A percentile compares a stretch with the other conserved stretches of the same genome.
These are phyloP conservation scores for Tyrannus savana DNA, from an alignment of 2,113 vertebrate species.

Conservation along the genomic window DNA sequence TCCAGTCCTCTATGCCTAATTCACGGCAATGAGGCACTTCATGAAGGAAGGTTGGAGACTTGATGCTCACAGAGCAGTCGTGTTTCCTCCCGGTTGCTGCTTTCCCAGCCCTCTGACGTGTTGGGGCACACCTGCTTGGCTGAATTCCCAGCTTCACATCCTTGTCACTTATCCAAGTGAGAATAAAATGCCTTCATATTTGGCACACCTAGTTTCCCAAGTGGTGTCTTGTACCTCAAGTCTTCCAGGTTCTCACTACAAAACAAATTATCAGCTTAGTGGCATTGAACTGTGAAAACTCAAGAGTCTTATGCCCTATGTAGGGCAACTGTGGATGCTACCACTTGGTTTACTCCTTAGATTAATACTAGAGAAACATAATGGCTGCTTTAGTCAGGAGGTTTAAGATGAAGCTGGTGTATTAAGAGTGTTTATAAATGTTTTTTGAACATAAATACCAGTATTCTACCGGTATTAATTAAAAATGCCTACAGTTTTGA, in stretches of 20 bases:
- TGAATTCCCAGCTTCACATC: not conserved
- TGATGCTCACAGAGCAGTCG: not conserved
- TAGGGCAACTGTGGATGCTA: not conserved
- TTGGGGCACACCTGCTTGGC: constrained; percentile 39
- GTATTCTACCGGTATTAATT: not conserved
- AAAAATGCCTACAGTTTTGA: not conserved
- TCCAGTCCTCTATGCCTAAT: not conserved
- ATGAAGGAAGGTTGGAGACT: not conserved
- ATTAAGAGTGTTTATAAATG: not conserved
- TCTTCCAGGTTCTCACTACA: constrained; percentile 4
- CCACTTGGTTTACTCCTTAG: not conserved
- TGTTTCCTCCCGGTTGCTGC: not conserved
- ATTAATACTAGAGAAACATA: not conserved
- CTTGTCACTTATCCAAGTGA: constrained; percentile 16
- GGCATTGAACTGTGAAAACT: not conserved
- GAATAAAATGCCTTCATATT: constrained; percentile 10
- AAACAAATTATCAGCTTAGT: not conserved
- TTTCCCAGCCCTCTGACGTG: not conserved
- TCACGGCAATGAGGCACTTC: not conserved
- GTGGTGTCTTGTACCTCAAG: not conserved
- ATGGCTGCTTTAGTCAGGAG: not conserved
- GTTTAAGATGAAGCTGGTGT: not conserved
- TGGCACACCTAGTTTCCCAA: constrained; percentile 33
- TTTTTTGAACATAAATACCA: not conserved
- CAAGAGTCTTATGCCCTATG: not conserved